Percentiles rank a stretch among this genome's conserved stretches.
These are phyloP conservation scores for Ammodytes marinus DNA, from an alignment of 2,113 vertebrate genomes.

Conservation along the genomic window DNA sequence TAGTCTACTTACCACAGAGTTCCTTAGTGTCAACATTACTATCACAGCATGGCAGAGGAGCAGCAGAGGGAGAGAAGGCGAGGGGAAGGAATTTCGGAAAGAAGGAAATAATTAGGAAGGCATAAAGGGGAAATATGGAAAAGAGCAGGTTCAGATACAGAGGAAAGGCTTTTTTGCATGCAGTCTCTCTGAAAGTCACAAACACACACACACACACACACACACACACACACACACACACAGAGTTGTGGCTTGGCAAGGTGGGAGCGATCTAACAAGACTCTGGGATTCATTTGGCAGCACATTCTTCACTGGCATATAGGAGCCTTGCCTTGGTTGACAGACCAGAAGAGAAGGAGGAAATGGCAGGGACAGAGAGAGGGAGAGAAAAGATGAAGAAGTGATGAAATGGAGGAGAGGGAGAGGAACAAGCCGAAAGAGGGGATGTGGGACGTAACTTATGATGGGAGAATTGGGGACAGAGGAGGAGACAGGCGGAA, in stretches of 20 bases:
- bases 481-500: constrained; percentile 26
- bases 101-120: constrained; percentile 1
- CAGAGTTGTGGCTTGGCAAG: constrained; percentile 34
- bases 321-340: constrained; percentile 38
- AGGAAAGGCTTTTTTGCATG: constrained; percentile 61
- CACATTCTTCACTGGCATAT: constrained; percentile 16
- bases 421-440: not conserved
- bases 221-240: constrained; percentile 18
- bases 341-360: constrained; percentile 23
- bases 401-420: not conserved
- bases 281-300: constrained; percentile 54
- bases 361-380: constrained; percentile 5
- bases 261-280: constrained; percentile 48
- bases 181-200: not conserved
- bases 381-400: not conserved
- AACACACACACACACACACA: not conserved
- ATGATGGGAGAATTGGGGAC: not conserved
- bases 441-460: constrained; percentile 11
- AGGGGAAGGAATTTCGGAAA: constrained; percentile 7
- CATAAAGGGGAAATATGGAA: constrained; percentile 9
- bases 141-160: constrained; percentile 66
- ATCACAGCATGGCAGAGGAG: constrained; percentile 68
- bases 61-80: constrained; percentile 53
- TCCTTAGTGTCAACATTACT: constrained; percentile 84
- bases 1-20: constrained; percentile 77